Conservation (phyloP, 2,888 invertebrate genomes). For the Pristionchus maxplancki region DNA sequence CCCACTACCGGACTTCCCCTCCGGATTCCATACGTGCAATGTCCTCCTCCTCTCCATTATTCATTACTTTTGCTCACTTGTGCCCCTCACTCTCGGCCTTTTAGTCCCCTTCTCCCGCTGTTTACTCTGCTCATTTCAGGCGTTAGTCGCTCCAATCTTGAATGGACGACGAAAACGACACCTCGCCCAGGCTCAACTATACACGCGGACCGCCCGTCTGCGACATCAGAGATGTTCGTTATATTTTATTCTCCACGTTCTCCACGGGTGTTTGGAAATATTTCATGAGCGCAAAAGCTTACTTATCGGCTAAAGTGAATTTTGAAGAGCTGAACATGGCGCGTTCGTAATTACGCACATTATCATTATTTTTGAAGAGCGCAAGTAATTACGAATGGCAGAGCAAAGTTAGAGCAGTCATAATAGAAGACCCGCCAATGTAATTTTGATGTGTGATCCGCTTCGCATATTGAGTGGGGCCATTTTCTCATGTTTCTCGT, state of each 20-base stretch:
- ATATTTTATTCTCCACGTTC: neutral
- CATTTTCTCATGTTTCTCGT: neutral
- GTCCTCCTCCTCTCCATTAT: neutral
- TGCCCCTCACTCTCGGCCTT: constrained; percentile 14
- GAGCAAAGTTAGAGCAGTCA: neutral
- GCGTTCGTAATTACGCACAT: neutral
- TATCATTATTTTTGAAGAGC: neutral
- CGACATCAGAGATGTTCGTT: neutral
- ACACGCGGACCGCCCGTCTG: neutral
- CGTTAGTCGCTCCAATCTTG: neutral
- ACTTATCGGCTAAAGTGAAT: too few relatives aligned
- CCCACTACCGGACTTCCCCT: neutral
- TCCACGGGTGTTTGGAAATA: neutral
- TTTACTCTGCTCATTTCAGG: constrained; percentile 36
- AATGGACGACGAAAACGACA: constrained; percentile 41
- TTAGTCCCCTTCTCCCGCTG: neutral
- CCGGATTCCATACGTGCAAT: neutral
- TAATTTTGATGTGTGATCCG: neutral
- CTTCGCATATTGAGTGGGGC: neutral
- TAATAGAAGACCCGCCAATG: neutral
- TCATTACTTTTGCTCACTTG: constrained; percentile 16
- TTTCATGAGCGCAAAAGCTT: neutral
- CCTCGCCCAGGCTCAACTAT: neutral
- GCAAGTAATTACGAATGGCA: neutral
- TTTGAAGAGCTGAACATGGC: too few relatives aligned